Percentiles rank a stretch among this genome's conserved stretches.
These are phyloP conservation scores for Pampus argenteus DNA, from an alignment of 2,797 vertebrate genomes.

Conservation along the genomic window DNA sequence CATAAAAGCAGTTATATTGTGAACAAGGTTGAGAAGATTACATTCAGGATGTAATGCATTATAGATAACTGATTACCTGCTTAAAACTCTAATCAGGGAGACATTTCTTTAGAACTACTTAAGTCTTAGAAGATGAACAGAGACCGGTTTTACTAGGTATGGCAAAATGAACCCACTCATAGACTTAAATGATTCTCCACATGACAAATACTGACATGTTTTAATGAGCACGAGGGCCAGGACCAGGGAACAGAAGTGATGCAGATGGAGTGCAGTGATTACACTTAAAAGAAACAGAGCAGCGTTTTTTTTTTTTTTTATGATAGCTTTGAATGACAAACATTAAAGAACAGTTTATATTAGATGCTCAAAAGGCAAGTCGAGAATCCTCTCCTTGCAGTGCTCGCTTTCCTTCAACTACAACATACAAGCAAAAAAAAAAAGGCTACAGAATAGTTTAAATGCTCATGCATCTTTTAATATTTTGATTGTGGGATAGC, in stretches of 20 bases:
- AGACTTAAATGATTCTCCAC: constrained; percentile 32
- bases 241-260: constrained; percentile 29
- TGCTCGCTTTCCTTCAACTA: constrained; percentile 1
- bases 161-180: constrained; percentile 26
- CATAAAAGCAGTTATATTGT: constrained; percentile 72
- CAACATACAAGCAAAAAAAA: constrained; percentile 9
- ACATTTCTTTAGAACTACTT: constrained; percentile 38
- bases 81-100: constrained; percentile 45
- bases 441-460: constrained; percentile 3
- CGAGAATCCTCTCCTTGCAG: neutral
- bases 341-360: too few species aligned
- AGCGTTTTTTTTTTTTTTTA: neutral
- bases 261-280: constrained; percentile 35
- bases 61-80: constrained; percentile 59
- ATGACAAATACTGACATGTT: constrained; percentile 47
- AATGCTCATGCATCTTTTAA: constrained; percentile 11
- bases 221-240: constrained; percentile 21
- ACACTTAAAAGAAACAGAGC: constrained; percentile 26
- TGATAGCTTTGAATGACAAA: neutral
- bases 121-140: constrained; percentile 23
- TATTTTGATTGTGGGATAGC: constrained; percentile 28
- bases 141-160: constrained; percentile 22
- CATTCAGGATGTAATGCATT: constrained; percentile 67
- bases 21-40: constrained; percentile 62
- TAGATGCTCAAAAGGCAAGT: constrained; percentile 19